Evolutionary conservation across 1,140 invertebrate species (phyloP).

Genomic region (Hermetia illucens): DNA sequence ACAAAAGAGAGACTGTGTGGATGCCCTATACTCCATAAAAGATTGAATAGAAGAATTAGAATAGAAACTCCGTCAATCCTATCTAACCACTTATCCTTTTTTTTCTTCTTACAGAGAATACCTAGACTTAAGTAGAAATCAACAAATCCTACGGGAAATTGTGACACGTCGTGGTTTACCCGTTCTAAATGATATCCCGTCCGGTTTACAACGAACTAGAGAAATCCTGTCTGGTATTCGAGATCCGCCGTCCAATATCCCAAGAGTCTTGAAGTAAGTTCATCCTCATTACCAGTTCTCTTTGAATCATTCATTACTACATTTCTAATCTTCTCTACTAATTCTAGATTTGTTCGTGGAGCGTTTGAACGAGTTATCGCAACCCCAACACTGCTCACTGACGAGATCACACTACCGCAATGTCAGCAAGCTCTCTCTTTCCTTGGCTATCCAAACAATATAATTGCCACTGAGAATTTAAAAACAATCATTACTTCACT

Average conservation of each 20-base stretch:
- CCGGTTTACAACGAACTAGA: constrained; percentile 44
- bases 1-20: too few species aligned
- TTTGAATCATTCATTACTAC: constrained; percentile 1
- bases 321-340: neutral
- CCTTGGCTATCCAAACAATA: constrained; percentile 29
- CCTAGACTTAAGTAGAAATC: constrained; percentile 43
- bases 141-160: constrained; percentile 44
- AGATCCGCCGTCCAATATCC: constrained; percentile 28
- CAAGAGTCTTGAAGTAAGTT: constrained; percentile 29
- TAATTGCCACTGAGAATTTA: constrained; percentile 29
- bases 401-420: constrained; percentile 24
- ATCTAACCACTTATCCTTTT: too few species aligned
- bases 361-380: constrained; percentile 23
- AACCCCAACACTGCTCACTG: neutral
- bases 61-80: too few species aligned
- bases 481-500: constrained; percentile 27
- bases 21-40: too few species aligned
- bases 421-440: constrained; percentile 30
- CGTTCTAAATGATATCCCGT: constrained; percentile 43
- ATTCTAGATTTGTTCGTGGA: constrained; percentile 24
- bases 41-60: too few species aligned
- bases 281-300: too few species aligned
- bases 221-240: constrained; percentile 36
- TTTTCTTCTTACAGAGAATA: constrained; percentile 41
- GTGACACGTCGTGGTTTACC: constrained; percentile 46